These are phyloP conservation scores for Ichneumoninae sp. DNA, from an alignment of 2,888 invertebrate genomes.

Conservation along the genomic window DNA sequence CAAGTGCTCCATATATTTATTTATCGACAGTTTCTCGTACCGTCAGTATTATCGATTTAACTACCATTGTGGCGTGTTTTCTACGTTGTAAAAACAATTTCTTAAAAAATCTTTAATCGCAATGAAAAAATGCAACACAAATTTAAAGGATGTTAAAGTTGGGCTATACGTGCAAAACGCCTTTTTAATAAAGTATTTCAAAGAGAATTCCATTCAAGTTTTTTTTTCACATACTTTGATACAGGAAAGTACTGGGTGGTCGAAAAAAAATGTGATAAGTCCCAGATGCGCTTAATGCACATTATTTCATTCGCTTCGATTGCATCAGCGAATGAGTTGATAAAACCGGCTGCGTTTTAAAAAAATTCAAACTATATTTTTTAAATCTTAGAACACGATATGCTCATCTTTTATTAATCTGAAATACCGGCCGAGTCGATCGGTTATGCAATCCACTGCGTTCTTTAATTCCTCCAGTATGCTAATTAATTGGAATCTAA, in stretches of 20 bases:
- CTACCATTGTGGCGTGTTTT: too few species aligned
- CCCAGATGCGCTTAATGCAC: neutral
- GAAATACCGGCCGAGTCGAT: neutral
- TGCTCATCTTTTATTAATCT: neutral
- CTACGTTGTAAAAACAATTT: too few species aligned
- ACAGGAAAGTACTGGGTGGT: neutral
- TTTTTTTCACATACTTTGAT: neutral
- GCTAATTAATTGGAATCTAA: neutral
- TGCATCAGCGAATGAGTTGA: neutral
- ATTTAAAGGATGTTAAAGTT: neutral
- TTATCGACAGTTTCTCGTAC: neutral
- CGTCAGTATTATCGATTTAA: neutral
- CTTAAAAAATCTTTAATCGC: too few species aligned
- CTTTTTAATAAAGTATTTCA: neutral
- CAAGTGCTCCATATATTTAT: slow-evolving; percentile 25
- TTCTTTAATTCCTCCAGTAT: neutral
- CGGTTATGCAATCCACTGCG: neutral
- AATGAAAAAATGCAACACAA: too few species aligned
- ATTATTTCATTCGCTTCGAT: neutral
- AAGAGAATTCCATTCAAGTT: neutral
- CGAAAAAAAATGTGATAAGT: neutral
- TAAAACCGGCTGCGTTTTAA: too few species aligned
- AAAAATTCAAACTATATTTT: neutral
- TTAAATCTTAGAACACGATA: neutral
- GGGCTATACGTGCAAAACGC: neutral